phyloP scores from a whole-genome alignment of 53 echinoderm and acorn worm genomes.

The Pentamera pediparva region DNA sequence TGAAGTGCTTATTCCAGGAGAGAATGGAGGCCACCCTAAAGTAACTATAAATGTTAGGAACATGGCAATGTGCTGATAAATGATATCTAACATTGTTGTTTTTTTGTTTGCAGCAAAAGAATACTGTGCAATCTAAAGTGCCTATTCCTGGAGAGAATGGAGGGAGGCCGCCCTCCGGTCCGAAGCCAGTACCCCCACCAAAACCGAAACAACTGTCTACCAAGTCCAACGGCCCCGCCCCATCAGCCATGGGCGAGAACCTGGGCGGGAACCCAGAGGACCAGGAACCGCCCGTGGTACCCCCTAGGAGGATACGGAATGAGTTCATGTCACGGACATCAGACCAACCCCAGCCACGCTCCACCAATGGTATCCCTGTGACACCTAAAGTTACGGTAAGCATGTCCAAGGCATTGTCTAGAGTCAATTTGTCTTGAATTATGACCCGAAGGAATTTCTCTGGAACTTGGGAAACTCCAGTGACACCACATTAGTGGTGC shows the following conservation, averaged over 20 bases:
- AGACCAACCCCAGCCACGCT: constrained; percentile 42
- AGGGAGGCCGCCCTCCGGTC: neutral
- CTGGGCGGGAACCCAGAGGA: constrained; percentile 50
- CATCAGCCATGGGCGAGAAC: constrained; percentile 90
- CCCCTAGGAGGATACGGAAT: constrained; percentile 82
- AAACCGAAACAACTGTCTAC: too few species aligned
- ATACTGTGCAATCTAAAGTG: constrained; percentile 59
- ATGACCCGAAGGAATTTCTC: neutral
- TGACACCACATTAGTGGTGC: too few species aligned
- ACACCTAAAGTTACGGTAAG: constrained; percentile 98
- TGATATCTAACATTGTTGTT: neutral
- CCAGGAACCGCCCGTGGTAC: constrained; percentile 63
- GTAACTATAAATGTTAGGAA: too few species aligned
- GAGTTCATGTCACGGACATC: constrained; percentile 54
- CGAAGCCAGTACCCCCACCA: constrained; percentile 52
- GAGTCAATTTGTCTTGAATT: neutral
- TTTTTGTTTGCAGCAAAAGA: constrained; percentile 25
- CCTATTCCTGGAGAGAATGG: constrained; percentile 33
- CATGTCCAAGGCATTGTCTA: too few species aligned
- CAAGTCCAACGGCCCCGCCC: constrained; percentile 73
- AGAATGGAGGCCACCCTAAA: too few species aligned
- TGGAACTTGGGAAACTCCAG: neutral
- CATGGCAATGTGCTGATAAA: too few species aligned
- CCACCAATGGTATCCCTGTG: constrained; percentile 73
- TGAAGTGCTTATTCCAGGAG: too few species aligned